Evolutionary conservation across 2,797 vertebrate genomes (phyloP).

Genomic region (Hapalemur alaotrensis): DNA sequence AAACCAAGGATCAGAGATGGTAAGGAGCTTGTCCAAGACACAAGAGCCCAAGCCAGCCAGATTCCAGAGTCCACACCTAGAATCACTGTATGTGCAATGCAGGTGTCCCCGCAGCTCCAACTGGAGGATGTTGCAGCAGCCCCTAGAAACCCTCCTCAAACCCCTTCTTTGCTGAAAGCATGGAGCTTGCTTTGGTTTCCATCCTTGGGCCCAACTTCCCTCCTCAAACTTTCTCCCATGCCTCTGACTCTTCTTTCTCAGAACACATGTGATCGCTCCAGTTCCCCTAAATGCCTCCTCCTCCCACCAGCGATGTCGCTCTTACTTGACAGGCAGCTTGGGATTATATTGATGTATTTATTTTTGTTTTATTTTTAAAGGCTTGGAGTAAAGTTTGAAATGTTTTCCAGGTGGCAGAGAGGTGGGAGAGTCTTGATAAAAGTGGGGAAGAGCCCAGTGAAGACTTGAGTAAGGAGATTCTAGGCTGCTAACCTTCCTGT

Average conservation of each 20-base stretch:
- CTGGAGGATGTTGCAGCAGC: background rate
- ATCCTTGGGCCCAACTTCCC: conserved; percentile 39
- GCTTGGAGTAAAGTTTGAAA: conserved; percentile 12
- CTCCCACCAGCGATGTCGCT: background rate
- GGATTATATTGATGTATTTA: background rate
- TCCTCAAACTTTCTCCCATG: background rate
- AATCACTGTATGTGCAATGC: background rate
- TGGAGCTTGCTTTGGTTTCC: conserved; percentile 6
- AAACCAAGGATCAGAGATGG: background rate
- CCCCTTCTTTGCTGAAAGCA: background rate
- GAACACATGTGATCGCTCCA: conserved; percentile 33
- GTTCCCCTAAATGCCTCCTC: background rate
- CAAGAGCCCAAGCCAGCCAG: background rate
- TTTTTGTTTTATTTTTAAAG: conserved; percentile 37
- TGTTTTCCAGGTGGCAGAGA: background rate
- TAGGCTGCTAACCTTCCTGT: background rate
- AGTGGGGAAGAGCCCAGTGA: background rate
- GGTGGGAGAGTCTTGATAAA: background rate
- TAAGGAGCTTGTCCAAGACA: background rate
- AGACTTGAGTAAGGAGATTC: background rate
- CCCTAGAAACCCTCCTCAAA: background rate
- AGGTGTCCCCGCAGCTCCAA: too few relatives aligned
- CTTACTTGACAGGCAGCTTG: background rate
- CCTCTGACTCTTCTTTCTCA: conserved; percentile 43
- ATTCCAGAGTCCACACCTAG: background rate